Percentiles rank a stretch among this genome's conserved stretches.
Evolutionary conservation across 1,140 invertebrate species (phyloP).

Genomic region (Phortica variegata): DNA sequence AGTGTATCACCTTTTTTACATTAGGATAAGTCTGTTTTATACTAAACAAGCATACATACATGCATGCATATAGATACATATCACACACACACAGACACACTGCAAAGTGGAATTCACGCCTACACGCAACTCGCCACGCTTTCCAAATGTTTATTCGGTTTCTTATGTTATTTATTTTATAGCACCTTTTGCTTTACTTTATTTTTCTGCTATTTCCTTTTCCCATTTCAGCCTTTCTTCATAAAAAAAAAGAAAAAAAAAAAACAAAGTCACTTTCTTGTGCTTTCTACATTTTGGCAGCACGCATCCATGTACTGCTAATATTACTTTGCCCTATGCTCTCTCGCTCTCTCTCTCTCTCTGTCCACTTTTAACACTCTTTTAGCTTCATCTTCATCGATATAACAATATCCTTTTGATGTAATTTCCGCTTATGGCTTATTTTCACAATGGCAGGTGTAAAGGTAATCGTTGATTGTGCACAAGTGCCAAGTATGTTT

Average conservation of each 20-base stretch:
- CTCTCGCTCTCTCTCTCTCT: not conserved
- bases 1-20: conserved; percentile 48
- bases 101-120: conserved; percentile 12
- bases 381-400: conserved; percentile 34
- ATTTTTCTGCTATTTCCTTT: conserved; percentile 39
- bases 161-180: conserved; percentile 53
- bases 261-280: not conserved
- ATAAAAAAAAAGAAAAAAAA: no score
- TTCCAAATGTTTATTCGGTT: conserved; percentile 51
- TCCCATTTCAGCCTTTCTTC: no score
- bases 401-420: conserved; percentile 55
- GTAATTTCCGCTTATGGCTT: conserved; percentile 55
- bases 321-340: not conserved
- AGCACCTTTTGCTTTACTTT: conserved; percentile 52
- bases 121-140: not conserved
- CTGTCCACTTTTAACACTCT: no score
- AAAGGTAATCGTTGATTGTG: conserved; percentile 55
- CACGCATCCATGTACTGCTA: conserved; percentile 2
- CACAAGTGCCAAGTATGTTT: conserved; percentile 44
- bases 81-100: not conserved
- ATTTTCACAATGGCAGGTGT: conserved; percentile 54
- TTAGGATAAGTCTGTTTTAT: conserved; percentile 55
- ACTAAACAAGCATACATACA: conserved; percentile 28
- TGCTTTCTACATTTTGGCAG: conserved; percentile 9
- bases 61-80: not conserved